These are phyloP conservation scores for Caenorhabditis zanzibari DNA, from an alignment of 2,888 invertebrate species.

Conservation along the genomic window DNA sequence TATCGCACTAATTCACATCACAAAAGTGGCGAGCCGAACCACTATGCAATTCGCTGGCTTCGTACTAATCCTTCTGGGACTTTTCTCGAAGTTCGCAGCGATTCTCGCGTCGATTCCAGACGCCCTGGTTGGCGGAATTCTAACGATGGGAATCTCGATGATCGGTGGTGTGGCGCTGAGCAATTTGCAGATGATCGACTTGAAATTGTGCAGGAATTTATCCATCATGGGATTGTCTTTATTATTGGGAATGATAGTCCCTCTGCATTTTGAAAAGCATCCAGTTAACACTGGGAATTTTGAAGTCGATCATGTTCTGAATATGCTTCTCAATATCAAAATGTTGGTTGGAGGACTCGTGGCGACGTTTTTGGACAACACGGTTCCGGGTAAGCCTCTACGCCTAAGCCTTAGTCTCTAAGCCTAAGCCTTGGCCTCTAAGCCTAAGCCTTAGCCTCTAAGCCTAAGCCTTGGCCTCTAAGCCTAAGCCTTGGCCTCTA, in stretches of 20 bases:
- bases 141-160: slow-evolving; percentile 80
- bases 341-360: slow-evolving; percentile 84
- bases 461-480: too few species aligned
- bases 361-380: slow-evolving; percentile 85
- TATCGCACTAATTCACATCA: slow-evolving; percentile 78
- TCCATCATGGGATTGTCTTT: slow-evolving; percentile 79
- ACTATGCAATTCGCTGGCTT: slow-evolving; percentile 80
- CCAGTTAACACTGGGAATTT: slow-evolving; percentile 68
- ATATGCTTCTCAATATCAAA: slow-evolving; percentile 79
- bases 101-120: slow-evolving; percentile 79
- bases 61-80: slow-evolving; percentile 57
- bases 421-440: too few species aligned
- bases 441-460: too few species aligned
- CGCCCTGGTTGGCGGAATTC: slow-evolving; percentile 78
- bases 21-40: slow-evolving; percentile 77
- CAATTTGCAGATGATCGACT: slow-evolving; percentile 72
- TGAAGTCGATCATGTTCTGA: slow-evolving; percentile 75
- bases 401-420: too few species aligned
- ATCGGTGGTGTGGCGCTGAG: slow-evolving; percentile 78
- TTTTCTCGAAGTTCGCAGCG: slow-evolving; percentile 77
- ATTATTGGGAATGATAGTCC: slow-evolving; percentile 75
- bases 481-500: too few species aligned
- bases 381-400: slow-evolving; percentile 56
- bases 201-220: slow-evolving; percentile 72
- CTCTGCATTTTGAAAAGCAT: slow-evolving; percentile 71